Evolutionary conservation across 2,888 invertebrate genomes (phyloP).

Genomic region (Ctenicera cuprea): DNA sequence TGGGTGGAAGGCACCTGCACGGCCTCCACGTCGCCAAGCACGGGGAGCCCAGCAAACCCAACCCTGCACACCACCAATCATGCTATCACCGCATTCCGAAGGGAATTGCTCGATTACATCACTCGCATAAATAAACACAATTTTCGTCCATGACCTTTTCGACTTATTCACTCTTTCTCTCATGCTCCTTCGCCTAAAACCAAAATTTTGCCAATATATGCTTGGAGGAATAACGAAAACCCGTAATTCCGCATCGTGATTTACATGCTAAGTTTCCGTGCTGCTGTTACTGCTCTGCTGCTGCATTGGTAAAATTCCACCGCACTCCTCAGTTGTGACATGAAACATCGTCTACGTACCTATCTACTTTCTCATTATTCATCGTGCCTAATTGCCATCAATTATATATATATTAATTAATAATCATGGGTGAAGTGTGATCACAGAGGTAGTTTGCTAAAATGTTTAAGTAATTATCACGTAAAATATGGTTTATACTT

Average conservation of each 20-base stretch:
- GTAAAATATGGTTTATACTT: not conserved
- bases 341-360: constrained; percentile 1
- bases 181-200: constrained; percentile 12
- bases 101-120: constrained; percentile 39
- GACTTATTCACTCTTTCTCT: constrained; percentile 15
- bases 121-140: constrained; percentile 30
- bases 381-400: not conserved
- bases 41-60: constrained; percentile 36
- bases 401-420: too few species aligned
- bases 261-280: constrained; percentile 1
- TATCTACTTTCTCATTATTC: constrained; percentile 10
- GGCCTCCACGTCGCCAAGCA: constrained; percentile 50
- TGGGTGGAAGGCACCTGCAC: constrained; percentile 51
- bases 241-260: constrained; percentile 17
- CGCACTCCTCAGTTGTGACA: constrained; percentile 1
- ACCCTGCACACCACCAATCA: constrained; percentile 41
- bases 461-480: not conserved
- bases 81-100: constrained; percentile 40
- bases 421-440: not conserved
- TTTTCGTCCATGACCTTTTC: constrained; percentile 35
- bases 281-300: too few species aligned
- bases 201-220: constrained; percentile 7
- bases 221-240: constrained; percentile 6
- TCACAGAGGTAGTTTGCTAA: not conserved
- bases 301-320: constrained; percentile 19